phyloP scores from a whole-genome alignment of 92 coral and sea anemone genomes.

The Porites cylindrica region DNA sequence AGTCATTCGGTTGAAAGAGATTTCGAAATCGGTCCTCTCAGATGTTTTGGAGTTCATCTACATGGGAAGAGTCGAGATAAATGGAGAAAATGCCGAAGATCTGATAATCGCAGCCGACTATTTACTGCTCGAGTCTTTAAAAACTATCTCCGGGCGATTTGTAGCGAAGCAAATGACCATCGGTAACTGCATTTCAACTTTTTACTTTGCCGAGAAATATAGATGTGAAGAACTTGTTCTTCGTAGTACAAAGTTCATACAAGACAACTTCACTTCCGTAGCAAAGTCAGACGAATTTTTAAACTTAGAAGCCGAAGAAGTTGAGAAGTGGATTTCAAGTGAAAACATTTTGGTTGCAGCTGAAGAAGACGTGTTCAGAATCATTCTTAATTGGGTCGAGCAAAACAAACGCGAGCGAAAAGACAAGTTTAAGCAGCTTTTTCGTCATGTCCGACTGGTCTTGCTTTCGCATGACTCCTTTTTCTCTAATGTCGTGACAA shows the following conservation, averaged over 20 bases:
- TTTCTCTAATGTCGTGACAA: too few relatives aligned
- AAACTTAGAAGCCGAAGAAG: constrained; percentile 7
- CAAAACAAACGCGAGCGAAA: not conserved
- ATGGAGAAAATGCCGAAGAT: not conserved
- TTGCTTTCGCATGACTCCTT: not conserved
- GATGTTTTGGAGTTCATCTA: constrained; percentile 23
- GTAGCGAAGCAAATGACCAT: not conserved
- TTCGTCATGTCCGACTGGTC: not conserved
- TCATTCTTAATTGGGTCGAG: not conserved
- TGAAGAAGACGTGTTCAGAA: constrained; percentile 7
- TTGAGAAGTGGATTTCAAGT: constrained; percentile 28
- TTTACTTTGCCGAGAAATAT: not conserved
- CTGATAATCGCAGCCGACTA: constrained; percentile 4
- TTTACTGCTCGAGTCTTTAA: not conserved
- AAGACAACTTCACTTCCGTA: constrained; percentile 21
- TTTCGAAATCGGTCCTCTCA: constrained; percentile 5
- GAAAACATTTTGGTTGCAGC: not conserved
- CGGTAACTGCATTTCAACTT: too few relatives aligned
- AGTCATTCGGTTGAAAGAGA: not conserved
- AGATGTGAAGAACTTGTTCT: not conserved
- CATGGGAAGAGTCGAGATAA: constrained; percentile 12
- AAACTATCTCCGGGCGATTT: not conserved
- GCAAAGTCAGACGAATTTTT: constrained; percentile 21
- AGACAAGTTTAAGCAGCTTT: not conserved
- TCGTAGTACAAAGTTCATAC: not conserved